Evolutionary conservation across 1,140 invertebrate genomes (phyloP), one percentile per base, ranked within the genome.

Genomic region (Oryctes rhinoceros): DNA sequence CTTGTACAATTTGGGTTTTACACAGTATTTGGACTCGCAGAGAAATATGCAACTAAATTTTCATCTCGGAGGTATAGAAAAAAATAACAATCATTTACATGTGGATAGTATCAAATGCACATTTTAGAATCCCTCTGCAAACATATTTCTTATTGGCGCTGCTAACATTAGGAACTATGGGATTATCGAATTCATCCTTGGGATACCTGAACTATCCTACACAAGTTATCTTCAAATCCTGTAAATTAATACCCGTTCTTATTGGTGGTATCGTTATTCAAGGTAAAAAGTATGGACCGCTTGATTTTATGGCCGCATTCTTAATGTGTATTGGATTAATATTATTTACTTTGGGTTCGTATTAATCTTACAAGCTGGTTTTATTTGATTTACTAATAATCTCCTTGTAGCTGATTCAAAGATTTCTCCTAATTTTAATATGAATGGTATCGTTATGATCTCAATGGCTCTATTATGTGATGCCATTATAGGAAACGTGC

Each of bases 121-220:
- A 80, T 92, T 93, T 83, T 88, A 96, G 94, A 88, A 97, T 98
- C 84, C 96, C 97, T 10, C 85, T 97, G 81, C 91, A 89, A 84
- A 94, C 92, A 0, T 99, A 98, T 89, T 88, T 92, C 67, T 84
- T 97, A 49, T 88, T 98, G 75, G 96, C 96, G 59, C 90, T 96
- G 44, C 87, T 98, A 35, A 98, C 97, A 0, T 90, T 99, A 6
- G 96, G 96, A 0, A 99, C 97, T 11, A 99, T 99, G 96, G 96
- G 96, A 0, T 92, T 99, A 83, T 98, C 97, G 3, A 99, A 99
- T 89, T 93, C 96, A 11, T 97, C 97, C 6, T 89, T 99, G n/a
- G 96, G 95, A 62, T 98, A 98, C 88, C 89, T 99, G 0, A 99
- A 99, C 88, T 99, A 98, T 89, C 97, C 98, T 20, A 97, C 96